phyloP scores from a whole-genome alignment of 2,797 vertebrate genomes.

The Chaenodraco wilsoni region DNA sequence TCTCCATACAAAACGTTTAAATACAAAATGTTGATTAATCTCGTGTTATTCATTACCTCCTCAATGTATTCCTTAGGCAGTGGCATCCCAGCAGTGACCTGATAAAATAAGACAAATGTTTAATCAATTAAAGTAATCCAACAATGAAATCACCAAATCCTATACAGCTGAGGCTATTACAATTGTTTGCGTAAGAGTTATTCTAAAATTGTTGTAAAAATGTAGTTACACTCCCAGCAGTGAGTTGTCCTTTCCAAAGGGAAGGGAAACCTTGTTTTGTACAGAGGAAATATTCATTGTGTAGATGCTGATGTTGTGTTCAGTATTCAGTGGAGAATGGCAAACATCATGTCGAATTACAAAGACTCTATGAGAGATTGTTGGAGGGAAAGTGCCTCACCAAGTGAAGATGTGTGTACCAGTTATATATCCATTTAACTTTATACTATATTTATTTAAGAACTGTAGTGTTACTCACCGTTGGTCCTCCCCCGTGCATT shows the following conservation, averaged over 20 bases:
- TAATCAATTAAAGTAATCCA: neutral
- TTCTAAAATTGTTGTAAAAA: neutral
- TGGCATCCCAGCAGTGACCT: constrained; percentile 95
- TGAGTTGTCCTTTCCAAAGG: neutral
- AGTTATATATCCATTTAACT: too few relatives aligned
- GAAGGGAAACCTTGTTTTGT: neutral
- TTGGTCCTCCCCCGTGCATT: constrained; percentile 97
- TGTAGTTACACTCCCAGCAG: constrained; percentile 9
- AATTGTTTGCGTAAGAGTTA: neutral
- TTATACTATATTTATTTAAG: too few relatives aligned
- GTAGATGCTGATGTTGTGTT: constrained; percentile 4
- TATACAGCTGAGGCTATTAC: neutral
- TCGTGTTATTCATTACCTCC: constrained; percentile 85
- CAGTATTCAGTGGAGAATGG: neutral
- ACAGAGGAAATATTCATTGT: neutral
- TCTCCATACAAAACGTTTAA: neutral
- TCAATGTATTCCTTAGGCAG: constrained; percentile 92
- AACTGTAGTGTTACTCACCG: constrained; percentile 78
- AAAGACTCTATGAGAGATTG: too few relatives aligned
- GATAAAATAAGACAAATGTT: constrained; percentile 8
- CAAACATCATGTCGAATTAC: neutral
- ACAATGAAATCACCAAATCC: neutral
- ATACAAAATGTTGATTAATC: neutral
- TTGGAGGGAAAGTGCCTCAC: too few relatives aligned
- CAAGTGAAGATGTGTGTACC: too few relatives aligned